A percentile compares a stretch with the other conserved stretches of the same genome.
These are phyloP conservation scores for Mercenaria mercenaria DNA, from an alignment of 1,140 invertebrate genomes.

Conservation along the genomic window DNA sequence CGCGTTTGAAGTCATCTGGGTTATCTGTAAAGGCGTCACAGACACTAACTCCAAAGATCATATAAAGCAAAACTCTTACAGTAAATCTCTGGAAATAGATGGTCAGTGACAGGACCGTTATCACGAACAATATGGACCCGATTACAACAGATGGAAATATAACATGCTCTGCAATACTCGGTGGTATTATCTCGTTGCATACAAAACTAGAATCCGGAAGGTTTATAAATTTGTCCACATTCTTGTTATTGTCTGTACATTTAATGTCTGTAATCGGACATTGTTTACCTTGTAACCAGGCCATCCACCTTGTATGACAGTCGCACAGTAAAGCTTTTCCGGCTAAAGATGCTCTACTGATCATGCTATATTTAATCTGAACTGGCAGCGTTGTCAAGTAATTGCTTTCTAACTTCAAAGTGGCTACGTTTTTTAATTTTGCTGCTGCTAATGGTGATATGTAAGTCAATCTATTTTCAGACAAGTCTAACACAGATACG, in stretches of 20 bases:
- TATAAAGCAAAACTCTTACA: not conserved
- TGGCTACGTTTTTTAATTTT: not conserved
- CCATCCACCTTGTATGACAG: slow-evolving; percentile 3
- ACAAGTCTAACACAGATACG: not conserved
- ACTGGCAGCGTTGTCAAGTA: not conserved
- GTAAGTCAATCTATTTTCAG: not conserved
- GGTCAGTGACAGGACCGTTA: not conserved
- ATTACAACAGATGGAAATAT: not conserved
- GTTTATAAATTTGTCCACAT: not conserved
- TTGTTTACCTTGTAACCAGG: not conserved
- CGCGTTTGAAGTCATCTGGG: not conserved
- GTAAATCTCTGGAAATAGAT: not conserved
- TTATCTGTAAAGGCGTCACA: not conserved
- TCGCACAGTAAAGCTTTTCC: not conserved
- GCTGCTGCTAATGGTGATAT: not conserved
- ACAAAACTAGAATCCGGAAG: not conserved
- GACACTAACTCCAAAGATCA: not conserved
- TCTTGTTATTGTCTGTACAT: not conserved
- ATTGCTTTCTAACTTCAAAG: not conserved
- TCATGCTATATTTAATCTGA: not conserved
- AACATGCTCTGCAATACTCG: not conserved
- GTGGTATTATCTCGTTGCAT: not conserved
- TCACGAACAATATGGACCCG: not conserved
- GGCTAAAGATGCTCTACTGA: not conserved
- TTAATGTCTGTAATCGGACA: not conserved